A percentile compares a stretch with the other conserved stretches of the same genome.
Evolutionary conservation across 2,888 invertebrate genomes (phyloP).

Genomic region (Nomada fucata): DNA sequence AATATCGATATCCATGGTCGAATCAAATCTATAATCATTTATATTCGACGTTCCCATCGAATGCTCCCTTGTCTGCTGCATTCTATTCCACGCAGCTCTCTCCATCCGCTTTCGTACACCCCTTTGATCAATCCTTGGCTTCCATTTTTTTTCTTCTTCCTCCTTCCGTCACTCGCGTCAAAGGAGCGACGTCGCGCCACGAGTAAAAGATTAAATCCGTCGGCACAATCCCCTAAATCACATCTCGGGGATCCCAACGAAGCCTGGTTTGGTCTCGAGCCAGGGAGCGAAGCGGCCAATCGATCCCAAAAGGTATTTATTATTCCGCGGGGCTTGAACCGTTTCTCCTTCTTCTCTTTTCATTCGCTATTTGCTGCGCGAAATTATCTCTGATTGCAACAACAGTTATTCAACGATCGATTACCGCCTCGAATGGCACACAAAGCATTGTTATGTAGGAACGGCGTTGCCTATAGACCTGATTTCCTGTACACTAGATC

Average conservation of each 20-base stretch:
- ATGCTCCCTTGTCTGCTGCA: too few relatives aligned
- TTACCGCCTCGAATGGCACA: constrained; percentile 36
- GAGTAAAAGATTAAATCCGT: background rate
- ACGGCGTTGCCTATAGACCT: constrained; percentile 52
- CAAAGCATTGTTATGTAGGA: constrained; percentile 60
- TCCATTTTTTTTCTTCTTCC: too few relatives aligned
- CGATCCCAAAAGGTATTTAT: constrained; percentile 19
- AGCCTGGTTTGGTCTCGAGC: background rate
- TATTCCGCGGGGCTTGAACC: constrained; percentile 22
- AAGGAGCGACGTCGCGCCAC: background rate
- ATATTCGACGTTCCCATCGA: too few relatives aligned
- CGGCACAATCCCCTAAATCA: background rate
- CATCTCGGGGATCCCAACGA: background rate
- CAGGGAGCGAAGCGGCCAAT: background rate
- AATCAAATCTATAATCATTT: too few relatives aligned
- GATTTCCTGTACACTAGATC: constrained; percentile 61
- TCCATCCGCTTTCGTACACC: too few relatives aligned
- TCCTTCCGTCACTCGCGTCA: too few relatives aligned
- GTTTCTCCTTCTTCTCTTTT: background rate
- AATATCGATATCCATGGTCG: too few relatives aligned
- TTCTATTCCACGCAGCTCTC: too few relatives aligned
- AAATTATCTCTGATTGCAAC: constrained; percentile 55
- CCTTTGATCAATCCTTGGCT: too few relatives aligned
- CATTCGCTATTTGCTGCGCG: constrained; percentile 5
- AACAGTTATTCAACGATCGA: constrained; percentile 56